Base-by-base conservation (phyloP, 2,797 vertebrate species). In the Taenioides sp. region DNA sequence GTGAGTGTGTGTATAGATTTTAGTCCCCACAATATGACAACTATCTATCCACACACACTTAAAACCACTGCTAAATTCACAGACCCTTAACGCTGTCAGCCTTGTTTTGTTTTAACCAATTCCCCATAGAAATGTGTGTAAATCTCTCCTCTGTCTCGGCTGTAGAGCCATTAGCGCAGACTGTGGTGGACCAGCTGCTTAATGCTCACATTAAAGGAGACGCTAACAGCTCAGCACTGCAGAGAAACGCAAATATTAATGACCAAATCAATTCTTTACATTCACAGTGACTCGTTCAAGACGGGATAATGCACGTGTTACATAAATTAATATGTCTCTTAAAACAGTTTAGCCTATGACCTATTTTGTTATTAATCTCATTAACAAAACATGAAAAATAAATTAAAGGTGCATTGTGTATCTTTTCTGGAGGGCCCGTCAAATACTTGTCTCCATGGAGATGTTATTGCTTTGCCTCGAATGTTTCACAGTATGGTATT, bases 61-160 rank as follows among this genome's bases (percentile, higher is more conserved):
- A 37, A 55, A 62, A 61, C 62, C 9, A 14, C 76, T 50, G 66
- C 66, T 50, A 70, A 57, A 57, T 74, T 70, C 70, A 72, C 6
- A 68, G 74, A 80, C 60, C 2, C 65, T 87, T 84, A 82, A 75
- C 10, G 69, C 76, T 83, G 81, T 84, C 83, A 77, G 80, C 63
- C 59, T 66, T 83, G 77, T 72, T 87, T 82, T 83, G 77, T 81
- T 84, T 78, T 81, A 74, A 80, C 68, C 78, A 61, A 75, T 61
- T 83, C 80, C 81, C 77, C 70, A 72, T 57, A 75, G 54, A 10
- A 14, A 20, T 78, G 71, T 81, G 73, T 69, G 47, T 80, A 80
- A 82, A 86, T 84, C 80, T 76, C 73, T 40, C 28, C 61, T 37
- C 77, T 67, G 52, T 68, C 22, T 57, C 78, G 69, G 67, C 74